Conservation (phyloP, 2,888 invertebrate genomes). For the Catocala nupta region DNA sequence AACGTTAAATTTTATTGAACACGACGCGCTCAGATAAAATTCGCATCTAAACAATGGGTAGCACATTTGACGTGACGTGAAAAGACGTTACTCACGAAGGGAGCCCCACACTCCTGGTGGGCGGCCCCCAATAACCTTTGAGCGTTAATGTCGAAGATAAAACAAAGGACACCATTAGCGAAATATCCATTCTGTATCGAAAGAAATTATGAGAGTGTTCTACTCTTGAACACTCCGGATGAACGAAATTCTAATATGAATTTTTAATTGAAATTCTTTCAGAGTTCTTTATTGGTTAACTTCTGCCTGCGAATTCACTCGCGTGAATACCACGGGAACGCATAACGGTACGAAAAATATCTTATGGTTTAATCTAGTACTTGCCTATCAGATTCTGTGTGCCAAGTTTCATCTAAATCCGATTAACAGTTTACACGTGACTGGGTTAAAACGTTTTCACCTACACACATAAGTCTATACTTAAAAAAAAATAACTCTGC, state of each 20-base stretch:
- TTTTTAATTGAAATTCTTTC: slow-evolving; percentile 40
- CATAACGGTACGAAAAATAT: too few species aligned
- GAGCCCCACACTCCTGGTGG: slow-evolving; percentile 7
- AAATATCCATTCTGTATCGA: slow-evolving; percentile 41
- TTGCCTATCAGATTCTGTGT: too few species aligned
- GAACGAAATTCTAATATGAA: slow-evolving; percentile 30
- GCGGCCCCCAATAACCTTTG: slow-evolving; percentile 40
- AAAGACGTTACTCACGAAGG: slow-evolving; percentile 42
- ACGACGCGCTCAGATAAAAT: slow-evolving; percentile 52
- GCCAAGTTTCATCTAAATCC: too few species aligned
- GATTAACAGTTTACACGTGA: too few species aligned
- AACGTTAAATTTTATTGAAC: slow-evolving; percentile 59
- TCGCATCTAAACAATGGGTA: slow-evolving; percentile 52
- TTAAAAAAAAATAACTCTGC: too few species aligned
- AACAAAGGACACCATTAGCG: slow-evolving; percentile 45
- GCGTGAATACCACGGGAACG: too few species aligned
- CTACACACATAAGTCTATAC: too few species aligned
- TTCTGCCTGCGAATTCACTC: too few species aligned
- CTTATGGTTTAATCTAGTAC: too few species aligned
- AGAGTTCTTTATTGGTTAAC: slow-evolving; percentile 5
- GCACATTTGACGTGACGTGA: slow-evolving; percentile 53
- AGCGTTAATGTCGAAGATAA: slow-evolving; percentile 38
- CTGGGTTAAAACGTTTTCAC: too few species aligned
- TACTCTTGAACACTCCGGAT: slow-evolving; percentile 36
- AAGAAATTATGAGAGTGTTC: slow-evolving; percentile 46